Base-by-base conservation (phyloP, 2,113 vertebrate species). In the Dendrocopos noguchii region DNA sequence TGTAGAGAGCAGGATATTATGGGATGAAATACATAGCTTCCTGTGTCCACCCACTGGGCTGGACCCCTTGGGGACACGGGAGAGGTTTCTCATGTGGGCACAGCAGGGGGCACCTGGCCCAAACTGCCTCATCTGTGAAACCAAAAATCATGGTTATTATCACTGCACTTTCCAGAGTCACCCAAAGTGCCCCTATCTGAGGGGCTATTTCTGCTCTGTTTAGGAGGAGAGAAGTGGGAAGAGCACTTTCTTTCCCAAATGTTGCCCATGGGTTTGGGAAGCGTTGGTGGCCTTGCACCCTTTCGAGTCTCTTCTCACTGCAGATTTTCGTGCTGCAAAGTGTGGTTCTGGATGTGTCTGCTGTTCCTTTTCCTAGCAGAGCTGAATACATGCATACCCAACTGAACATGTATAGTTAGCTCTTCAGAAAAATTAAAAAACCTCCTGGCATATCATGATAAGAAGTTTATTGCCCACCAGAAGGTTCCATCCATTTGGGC, bases 381-480 rank as follows among this genome's bases (percentile, higher is more conserved):
- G 53, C 59, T 65, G 92, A 77, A 68, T 39, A 81, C 39, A 85
- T 67, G 76, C 73, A 57, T 75, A 50, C 53, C 61, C 39, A 85
- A 75, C 44, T 16, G 73, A 92, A 84, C 66, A 79, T 86, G 66
- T 92, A 92, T 89, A 92, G 89, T 90, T 94, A 84, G 82, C 34
- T 72, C 21, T 59, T 74, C 18, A 78, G 71, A n/a, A 33, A 16
- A 22, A 29, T 36, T 36, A 15, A 9, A 56, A 52, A 56, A 73
- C 77, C 18, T 31, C 59, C 42, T 15, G 6, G 36, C 33, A 31
- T 59, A 67, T 56, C 50, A 0, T 28, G 68, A 46, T 50, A 92
- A 73, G 31, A 71, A 90, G 61, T 88, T 84, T 85, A 61, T 86
- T 94, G 87, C 39, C 53, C 57, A 85, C 47, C 73, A 94, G 79